Evolutionary conservation across 2,797 vertebrate species (phyloP).

Genomic region (Enteromius anoplus): DNA sequence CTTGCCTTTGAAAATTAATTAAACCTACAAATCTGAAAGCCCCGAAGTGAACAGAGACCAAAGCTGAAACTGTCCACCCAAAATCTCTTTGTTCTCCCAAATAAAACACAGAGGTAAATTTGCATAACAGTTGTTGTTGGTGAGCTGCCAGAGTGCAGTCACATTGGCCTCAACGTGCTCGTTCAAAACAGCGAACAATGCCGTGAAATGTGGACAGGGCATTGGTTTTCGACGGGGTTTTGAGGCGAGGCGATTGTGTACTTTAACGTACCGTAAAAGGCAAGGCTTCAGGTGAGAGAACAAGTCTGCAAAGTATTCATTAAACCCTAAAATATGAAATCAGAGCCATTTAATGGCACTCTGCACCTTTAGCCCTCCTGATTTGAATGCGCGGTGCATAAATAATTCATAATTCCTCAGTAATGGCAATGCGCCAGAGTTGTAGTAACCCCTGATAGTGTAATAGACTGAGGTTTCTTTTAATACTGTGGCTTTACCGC

Average conservation of each 20-base stretch:
- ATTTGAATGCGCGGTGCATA: slow-evolving; percentile 69
- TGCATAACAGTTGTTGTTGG: slow-evolving; percentile 51
- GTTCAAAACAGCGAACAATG: slow-evolving; percentile 21
- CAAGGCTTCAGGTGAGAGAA: slow-evolving; percentile 47
- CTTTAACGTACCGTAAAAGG: slow-evolving; percentile 73
- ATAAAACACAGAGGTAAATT: slow-evolving; percentile 58
- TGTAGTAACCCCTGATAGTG: slow-evolving; percentile 69
- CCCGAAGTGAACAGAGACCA: slow-evolving; percentile 46
- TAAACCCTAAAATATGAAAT: slow-evolving; percentile 74
- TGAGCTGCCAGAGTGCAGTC: slow-evolving; percentile 25
- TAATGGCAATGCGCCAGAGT: slow-evolving; percentile 68
- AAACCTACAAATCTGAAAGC: slow-evolving; percentile 58
- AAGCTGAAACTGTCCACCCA: slow-evolving; percentile 40
- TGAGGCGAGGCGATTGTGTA: slow-evolving; percentile 54
- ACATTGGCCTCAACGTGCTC: slow-evolving; percentile 1
- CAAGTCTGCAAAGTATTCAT: slow-evolving; percentile 71
- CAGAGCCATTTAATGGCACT: slow-evolving; percentile 67
- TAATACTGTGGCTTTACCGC: slow-evolving; percentile 57
- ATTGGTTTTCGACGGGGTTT: slow-evolving; percentile 42
- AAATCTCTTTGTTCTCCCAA: slow-evolving; percentile 57
- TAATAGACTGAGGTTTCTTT: slow-evolving; percentile 66
- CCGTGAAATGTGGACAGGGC: slow-evolving; percentile 67
- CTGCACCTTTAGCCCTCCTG: slow-evolving; percentile 69
- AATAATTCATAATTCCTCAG: slow-evolving; percentile 67
- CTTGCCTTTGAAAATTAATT: slow-evolving; percentile 68